Conservation (phyloP, 1,140 invertebrate species). For the Thaumatotibia leucotreta region DNA sequence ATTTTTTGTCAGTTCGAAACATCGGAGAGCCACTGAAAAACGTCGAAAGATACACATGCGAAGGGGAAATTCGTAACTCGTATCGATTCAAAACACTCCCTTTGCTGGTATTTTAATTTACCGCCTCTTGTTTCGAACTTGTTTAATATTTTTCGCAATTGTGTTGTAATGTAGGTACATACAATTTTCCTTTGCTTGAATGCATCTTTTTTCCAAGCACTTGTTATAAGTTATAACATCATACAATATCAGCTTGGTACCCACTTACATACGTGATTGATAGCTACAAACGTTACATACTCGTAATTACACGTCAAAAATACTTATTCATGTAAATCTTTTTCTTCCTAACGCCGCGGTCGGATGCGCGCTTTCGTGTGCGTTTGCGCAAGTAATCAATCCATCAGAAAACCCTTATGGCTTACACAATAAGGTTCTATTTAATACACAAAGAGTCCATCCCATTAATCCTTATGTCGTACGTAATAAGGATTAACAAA, state of each 20-base stretch:
- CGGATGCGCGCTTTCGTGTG: slow-evolving; percentile 34
- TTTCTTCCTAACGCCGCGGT: slow-evolving; percentile 17
- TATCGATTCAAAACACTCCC: too few species aligned
- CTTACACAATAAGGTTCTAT: neutral
- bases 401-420: neutral
- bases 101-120: too few species aligned
- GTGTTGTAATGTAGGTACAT: too few species aligned
- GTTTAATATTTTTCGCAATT: too few species aligned
- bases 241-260: neutral
- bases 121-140: too few species aligned
- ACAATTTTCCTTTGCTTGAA: too few species aligned
- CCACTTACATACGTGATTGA: neutral
- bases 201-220: neutral
- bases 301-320: neutral
- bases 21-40: too few species aligned
- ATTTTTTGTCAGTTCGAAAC: too few species aligned
- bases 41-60: too few species aligned
- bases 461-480: neutral
- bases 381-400: neutral
- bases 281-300: neutral
- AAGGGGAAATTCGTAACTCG: too few species aligned
- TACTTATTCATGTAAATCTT: neutral
- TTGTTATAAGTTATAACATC: neutral
- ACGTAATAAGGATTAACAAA: neutral
- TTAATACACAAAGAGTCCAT: slow-evolving; percentile 13